These are phyloP conservation scores for Lissocephala sabroskyi DNA, from an alignment of 2,888 invertebrate species.

Conservation along the genomic window DNA sequence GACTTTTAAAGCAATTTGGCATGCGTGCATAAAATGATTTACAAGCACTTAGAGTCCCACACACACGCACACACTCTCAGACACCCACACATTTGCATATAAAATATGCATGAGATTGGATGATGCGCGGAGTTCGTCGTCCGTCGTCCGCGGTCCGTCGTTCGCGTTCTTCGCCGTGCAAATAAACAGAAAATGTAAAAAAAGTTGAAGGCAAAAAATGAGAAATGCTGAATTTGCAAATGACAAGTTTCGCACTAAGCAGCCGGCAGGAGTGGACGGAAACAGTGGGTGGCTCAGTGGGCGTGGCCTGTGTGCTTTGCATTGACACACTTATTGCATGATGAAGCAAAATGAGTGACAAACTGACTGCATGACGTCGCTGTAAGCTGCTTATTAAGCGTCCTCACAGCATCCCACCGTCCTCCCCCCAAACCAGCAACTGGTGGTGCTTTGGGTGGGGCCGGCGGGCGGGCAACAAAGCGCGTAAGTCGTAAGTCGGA, in stretches of 20 bases:
- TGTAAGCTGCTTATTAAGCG: constrained; percentile 61
- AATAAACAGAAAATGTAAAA: constrained; percentile 34
- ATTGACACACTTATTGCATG: constrained; percentile 65
- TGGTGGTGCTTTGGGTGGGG: neutral
- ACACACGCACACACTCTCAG: constrained; percentile 2
- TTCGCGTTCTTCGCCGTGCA: constrained; percentile 13
- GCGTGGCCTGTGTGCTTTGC: constrained; percentile 30
- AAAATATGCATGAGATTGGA: constrained; percentile 42
- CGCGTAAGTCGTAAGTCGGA: constrained; percentile 2
- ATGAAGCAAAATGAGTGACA: constrained; percentile 65
- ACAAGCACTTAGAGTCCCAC: constrained; percentile 47
- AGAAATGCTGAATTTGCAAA: constrained; percentile 57
- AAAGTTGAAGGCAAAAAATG: constrained; percentile 8
- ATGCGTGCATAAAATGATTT: constrained; percentile 37
- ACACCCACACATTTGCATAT: constrained; percentile 37
- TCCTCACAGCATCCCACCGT: constrained; percentile 3
- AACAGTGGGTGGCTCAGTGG: neutral
- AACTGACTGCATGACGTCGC: constrained; percentile 53
- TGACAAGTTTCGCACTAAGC: constrained; percentile 61
- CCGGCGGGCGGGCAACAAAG: constrained; percentile 6
- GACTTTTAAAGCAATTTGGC: constrained; percentile 9
- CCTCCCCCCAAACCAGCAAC: neutral
- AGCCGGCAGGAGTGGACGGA: constrained; percentile 18
- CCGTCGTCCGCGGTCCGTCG: too few species aligned
- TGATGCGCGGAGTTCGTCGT: constrained; percentile 1